Evolutionary conservation across 2,888 invertebrate genomes (phyloP).

Genomic region (Apantesis nais): DNA sequence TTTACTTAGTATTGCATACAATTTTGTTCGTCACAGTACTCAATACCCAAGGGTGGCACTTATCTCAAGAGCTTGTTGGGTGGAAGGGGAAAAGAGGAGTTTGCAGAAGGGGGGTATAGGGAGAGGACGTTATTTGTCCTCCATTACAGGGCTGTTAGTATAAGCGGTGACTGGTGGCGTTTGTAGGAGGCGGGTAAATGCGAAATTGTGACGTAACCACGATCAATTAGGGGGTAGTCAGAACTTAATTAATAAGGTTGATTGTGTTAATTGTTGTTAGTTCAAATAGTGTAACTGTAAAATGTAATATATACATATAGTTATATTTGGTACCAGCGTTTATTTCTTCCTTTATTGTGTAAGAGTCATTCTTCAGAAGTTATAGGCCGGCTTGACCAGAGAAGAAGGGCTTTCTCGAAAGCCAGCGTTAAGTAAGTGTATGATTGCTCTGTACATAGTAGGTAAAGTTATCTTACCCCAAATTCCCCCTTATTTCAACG

Average conservation of each 20-base stretch:
- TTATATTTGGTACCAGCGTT: neutral
- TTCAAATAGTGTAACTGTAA: neutral
- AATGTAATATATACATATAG: neutral
- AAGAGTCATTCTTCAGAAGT: no score
- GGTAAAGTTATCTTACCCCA: neutral
- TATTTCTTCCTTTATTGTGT: neutral
- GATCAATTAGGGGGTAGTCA: neutral
- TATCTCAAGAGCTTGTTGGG: slow-evolving; percentile 44
- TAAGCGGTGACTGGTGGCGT: slow-evolving; percentile 39
- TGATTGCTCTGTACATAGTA: no score
- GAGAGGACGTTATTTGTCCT: slow-evolving; percentile 45
- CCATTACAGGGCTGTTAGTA: slow-evolving; percentile 50
- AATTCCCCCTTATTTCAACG: neutral
- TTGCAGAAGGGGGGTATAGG: neutral
- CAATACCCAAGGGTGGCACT: slow-evolving; percentile 47
- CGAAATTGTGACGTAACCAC: slow-evolving; percentile 8
- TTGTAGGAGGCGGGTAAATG: slow-evolving; percentile 15
- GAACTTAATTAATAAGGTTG: slow-evolving; percentile 7
- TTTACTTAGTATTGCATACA: slow-evolving; percentile 5
- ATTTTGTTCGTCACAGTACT: slow-evolving; percentile 31
- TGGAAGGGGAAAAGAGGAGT: slow-evolving; percentile 16
- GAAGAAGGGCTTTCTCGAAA: no score
- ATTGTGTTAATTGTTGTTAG: neutral
- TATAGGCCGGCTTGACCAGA: no score
- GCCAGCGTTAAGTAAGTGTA: no score